phyloP scores from a whole-genome alignment of 2,797 vertebrate species.

The Tarsius wallacei region DNA sequence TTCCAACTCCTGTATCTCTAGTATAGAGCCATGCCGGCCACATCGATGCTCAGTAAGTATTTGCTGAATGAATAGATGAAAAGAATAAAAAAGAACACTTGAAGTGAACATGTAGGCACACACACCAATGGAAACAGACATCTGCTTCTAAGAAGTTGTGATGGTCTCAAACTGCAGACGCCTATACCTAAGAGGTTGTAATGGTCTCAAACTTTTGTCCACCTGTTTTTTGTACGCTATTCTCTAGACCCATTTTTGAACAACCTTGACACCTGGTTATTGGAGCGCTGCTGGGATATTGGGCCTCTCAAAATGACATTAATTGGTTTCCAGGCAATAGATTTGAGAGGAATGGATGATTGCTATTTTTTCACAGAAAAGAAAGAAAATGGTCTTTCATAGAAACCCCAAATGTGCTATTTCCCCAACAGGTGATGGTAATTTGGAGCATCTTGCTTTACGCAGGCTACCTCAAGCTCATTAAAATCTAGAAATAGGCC shows the following conservation, averaged over 20 bases:
- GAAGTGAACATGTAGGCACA: not conserved
- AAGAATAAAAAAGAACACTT: not conserved
- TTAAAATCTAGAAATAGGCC: not conserved
- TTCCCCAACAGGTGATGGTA: conserved; percentile 40
- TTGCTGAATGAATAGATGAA: not conserved
- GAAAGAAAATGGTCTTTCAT: conserved; percentile 52
- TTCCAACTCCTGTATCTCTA: not conserved
- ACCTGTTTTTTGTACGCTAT: not conserved
- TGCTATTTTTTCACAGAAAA: not conserved
- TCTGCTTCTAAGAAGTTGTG: not conserved
- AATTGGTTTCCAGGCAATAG: conserved; percentile 57
- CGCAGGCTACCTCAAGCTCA: not conserved
- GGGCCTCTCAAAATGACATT: conserved; percentile 37
- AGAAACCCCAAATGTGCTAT: not conserved
- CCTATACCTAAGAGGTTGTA: not conserved
- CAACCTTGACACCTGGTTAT: not conserved
- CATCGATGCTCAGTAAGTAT: not conserved
- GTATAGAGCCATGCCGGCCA: not conserved
- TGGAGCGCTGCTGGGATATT: not conserved
- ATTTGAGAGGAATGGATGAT: conserved; percentile 35
- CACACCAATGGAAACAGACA: not conserved
- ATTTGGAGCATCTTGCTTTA: conserved; percentile 46
- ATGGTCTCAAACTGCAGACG: not conserved
- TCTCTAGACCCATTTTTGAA: conserved; percentile 23
- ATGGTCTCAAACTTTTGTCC: not conserved